These are phyloP conservation scores for Phenganax marumi DNA, from an alignment of 92 coral and sea anemone species.

Conservation along the genomic window DNA sequence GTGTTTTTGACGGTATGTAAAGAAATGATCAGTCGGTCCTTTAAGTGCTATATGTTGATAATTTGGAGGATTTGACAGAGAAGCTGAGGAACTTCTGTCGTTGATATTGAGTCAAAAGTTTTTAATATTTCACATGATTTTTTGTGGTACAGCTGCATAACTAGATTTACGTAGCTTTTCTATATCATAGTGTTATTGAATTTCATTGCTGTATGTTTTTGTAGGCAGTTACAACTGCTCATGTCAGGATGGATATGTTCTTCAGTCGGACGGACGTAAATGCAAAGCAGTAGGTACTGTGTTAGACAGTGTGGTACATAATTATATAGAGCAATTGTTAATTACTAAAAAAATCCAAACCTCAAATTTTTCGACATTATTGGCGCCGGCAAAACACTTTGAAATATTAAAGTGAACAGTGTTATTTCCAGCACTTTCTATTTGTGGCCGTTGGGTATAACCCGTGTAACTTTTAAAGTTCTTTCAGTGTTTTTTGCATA, in stretches of 20 bases:
- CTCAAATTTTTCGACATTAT: background rate
- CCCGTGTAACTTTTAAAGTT: no score
- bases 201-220: background rate
- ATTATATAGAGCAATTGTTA: background rate
- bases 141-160: background rate
- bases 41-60: no score
- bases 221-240: conserved; percentile 55
- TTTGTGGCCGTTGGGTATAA: no score
- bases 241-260: conserved; percentile 50
- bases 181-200: background rate
- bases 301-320: background rate
- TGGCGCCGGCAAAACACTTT: background rate
- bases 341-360: background rate
- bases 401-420: background rate
- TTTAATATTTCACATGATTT: no score
- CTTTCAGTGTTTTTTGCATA: no score
- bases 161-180: background rate
- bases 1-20: no score
- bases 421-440: no score
- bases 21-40: no score
- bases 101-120: no score
- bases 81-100: no score
- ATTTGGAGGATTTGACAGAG: no score
- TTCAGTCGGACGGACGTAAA: conserved; percentile 48
- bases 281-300: conserved; percentile 60